Percentiles rank a stretch among this genome's conserved stretches.
Conservation (phyloP, 2,888 invertebrate genomes). For the Shargacucullia verbasci region DNA sequence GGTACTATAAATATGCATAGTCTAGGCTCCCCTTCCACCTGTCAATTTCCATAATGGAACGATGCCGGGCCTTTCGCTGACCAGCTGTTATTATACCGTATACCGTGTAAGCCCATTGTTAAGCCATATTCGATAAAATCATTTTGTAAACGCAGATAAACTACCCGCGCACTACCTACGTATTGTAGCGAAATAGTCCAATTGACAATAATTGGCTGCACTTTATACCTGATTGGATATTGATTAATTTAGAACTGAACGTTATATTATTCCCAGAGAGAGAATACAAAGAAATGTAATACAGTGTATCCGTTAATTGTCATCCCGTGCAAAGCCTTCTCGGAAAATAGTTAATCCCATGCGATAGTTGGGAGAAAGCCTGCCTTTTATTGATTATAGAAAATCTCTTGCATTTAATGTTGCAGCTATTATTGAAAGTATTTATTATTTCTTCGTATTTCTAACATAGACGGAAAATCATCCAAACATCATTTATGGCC, state of each 20-base stretch:
- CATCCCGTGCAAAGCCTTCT: constrained; percentile 11
- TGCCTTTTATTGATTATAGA: constrained; percentile 13
- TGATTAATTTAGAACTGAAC: constrained; percentile 8
- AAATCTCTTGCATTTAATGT: not conserved
- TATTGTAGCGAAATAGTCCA: constrained; percentile 8
- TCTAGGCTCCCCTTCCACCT: constrained; percentile 61
- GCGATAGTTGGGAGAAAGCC: constrained; percentile 14
- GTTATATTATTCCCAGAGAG: constrained; percentile 12
- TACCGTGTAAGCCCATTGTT: constrained; percentile 59
- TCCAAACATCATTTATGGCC: too few relatives aligned
- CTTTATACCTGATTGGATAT: constrained; percentile 10
- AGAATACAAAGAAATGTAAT: constrained; percentile 31
- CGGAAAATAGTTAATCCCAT: constrained; percentile 17
- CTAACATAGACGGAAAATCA: not conserved
- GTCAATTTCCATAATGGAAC: constrained; percentile 82
- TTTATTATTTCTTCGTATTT: not conserved
- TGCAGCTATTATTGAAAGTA: not conserved
- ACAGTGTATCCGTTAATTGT: constrained; percentile 30
- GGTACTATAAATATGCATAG: constrained; percentile 52
- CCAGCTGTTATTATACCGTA: constrained; percentile 71
- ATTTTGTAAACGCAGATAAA: constrained; percentile 47
- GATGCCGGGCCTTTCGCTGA: constrained; percentile 72
- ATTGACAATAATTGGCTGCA: constrained; percentile 31
- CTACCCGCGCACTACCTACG: constrained; percentile 1
- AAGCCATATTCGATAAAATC: constrained; percentile 49